These are phyloP conservation scores for Bedellia somnulentella DNA, from an alignment of 2,888 invertebrate genomes.

Conservation along the genomic window DNA sequence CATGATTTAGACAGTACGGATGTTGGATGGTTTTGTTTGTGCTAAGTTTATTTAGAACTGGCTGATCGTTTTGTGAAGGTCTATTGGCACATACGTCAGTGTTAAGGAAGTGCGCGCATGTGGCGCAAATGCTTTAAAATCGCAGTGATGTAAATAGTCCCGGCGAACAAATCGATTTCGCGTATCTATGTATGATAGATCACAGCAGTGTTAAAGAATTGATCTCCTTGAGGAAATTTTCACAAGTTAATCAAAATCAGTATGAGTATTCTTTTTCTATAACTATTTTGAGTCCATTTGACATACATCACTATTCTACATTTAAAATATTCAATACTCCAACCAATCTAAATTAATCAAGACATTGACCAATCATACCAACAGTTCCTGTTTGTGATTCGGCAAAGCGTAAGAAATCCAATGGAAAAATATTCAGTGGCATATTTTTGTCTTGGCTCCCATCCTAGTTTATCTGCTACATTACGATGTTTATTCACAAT, in stretches of 20 bases:
- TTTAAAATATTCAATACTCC: too few relatives aligned
- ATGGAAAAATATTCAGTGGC: conserved; percentile 59
- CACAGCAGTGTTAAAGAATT: too few relatives aligned
- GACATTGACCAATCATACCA: too few relatives aligned
- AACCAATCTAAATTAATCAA: conserved; percentile 7
- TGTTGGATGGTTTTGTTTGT: conserved; percentile 31
- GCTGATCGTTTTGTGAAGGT: conserved; percentile 23
- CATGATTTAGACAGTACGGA: conserved; percentile 25
- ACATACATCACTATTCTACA: too few relatives aligned
- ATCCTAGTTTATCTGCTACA: conserved; percentile 63
- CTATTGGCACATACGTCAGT: conserved; percentile 24
- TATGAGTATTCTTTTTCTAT: too few relatives aligned
- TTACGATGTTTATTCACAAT: conserved; percentile 63
- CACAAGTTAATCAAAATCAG: too few relatives aligned
- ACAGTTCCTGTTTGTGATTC: conserved; percentile 44
- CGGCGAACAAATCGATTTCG: too few relatives aligned
- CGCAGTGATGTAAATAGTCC: too few relatives aligned
- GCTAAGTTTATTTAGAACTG: conserved; percentile 12
- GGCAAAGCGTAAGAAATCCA: conserved; percentile 56
- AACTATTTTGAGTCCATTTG: too few relatives aligned
- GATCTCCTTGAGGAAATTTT: too few relatives aligned
- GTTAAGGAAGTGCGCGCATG: conserved; percentile 38
- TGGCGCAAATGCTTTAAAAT: not conserved
- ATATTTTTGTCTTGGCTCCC: conserved; percentile 62
- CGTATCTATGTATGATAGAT: too few relatives aligned